phyloP scores from a whole-genome alignment of 1,140 invertebrate species.

The Drosophila asahinai region DNA sequence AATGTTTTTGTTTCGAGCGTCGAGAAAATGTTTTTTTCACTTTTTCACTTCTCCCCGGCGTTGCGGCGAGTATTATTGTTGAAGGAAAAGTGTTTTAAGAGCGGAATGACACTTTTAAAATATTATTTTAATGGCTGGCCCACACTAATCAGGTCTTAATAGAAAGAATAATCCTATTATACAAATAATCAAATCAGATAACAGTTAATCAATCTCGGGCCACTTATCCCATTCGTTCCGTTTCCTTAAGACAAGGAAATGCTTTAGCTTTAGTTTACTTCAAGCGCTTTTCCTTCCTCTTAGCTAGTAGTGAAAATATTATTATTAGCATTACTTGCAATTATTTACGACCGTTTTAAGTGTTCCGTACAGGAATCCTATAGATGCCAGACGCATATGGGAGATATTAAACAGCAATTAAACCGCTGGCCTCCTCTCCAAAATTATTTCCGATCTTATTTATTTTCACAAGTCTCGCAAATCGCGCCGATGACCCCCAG shows the following conservation, averaged over 20 bases:
- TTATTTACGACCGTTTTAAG: slow-evolving; percentile 57
- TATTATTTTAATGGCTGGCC: not conserved
- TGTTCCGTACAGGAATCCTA: slow-evolving; percentile 25
- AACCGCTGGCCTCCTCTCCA: not conserved
- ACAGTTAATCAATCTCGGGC: slow-evolving; percentile 7
- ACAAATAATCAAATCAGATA: slow-evolving; percentile 13
- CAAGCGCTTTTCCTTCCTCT: slow-evolving; percentile 3
- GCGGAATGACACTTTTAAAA: slow-evolving; percentile 46
- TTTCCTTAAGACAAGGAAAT: slow-evolving; percentile 10
- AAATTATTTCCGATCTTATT: slow-evolving; percentile 24
- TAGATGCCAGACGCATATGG: slow-evolving; percentile 20
- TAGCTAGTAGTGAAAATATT: slow-evolving; percentile 49
- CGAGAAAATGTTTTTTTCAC: slow-evolving; percentile 33
- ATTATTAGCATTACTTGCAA: slow-evolving; percentile 62
- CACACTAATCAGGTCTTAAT: not conserved
- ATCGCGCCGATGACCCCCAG: slow-evolving; percentile 50
- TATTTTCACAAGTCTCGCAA: slow-evolving; percentile 29
- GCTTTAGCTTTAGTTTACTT: slow-evolving; percentile 39
- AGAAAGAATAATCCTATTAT: not conserved
- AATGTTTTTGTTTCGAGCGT: slow-evolving; percentile 59
- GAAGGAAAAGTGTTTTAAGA: slow-evolving; percentile 6
- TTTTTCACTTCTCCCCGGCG: slow-evolving; percentile 5
- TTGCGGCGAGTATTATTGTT: slow-evolving; percentile 6
- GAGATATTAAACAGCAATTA: slow-evolving; percentile 73
- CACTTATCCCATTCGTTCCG: slow-evolving; percentile 15